Conservation (phyloP, 2,797 vertebrate genomes). For the Australoheros facetus region DNA sequence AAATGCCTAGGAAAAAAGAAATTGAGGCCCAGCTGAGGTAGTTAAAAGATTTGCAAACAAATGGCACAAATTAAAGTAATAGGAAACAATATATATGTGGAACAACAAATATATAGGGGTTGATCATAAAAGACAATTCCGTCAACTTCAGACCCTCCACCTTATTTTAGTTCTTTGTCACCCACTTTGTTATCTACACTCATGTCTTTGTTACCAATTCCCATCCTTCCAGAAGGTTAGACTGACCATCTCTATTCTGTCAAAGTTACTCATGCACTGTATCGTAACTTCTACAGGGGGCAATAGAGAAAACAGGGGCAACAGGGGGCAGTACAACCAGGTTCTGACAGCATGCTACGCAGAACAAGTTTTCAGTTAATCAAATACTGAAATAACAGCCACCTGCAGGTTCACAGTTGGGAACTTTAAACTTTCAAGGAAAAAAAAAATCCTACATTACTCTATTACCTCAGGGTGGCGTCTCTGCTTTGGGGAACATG, state of each 20-base stretch:
- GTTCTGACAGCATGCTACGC: neutral
- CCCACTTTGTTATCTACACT: conserved; percentile 54
- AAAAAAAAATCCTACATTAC: neutral
- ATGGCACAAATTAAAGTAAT: neutral
- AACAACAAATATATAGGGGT: neutral
- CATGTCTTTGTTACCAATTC: conserved; percentile 48
- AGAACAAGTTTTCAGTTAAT: neutral
- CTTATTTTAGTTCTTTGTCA: conserved; percentile 13
- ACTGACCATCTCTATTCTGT: conserved; percentile 25
- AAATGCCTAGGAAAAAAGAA: neutral
- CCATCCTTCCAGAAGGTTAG: conserved; percentile 49
- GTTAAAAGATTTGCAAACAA: neutral
- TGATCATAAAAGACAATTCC: neutral
- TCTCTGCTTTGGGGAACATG: neutral
- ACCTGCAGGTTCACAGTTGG: conserved; percentile 4
- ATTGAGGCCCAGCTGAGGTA: neutral
- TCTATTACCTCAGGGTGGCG: conserved; percentile 1
- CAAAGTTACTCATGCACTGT: conserved; percentile 2
- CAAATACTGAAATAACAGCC: neutral
- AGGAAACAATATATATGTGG: neutral
- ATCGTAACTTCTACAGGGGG: neutral
- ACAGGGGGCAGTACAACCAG: neutral
- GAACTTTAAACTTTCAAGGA: conserved; percentile 20
- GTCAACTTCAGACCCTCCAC: conserved; percentile 8
- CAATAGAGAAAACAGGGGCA: neutral